These are phyloP conservation scores for Tipula unca DNA, from an alignment of 2,888 invertebrate species.

Conservation along the genomic window DNA sequence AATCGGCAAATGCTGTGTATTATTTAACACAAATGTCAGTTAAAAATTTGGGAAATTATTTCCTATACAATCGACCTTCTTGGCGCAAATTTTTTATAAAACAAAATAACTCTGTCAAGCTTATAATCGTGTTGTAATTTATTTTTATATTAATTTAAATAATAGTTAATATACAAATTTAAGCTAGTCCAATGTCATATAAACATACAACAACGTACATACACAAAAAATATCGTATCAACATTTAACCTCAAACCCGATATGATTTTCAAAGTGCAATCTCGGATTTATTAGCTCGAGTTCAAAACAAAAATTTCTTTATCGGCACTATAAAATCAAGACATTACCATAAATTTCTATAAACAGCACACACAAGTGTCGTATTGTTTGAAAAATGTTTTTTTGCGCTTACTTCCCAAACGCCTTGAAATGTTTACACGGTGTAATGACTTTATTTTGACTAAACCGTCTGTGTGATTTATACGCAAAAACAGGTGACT, in stretches of 20 bases:
- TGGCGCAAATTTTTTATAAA: background rate
- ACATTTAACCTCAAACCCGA: background rate
- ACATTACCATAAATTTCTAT: background rate
- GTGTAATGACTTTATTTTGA: constrained; percentile 3
- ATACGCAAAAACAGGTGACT: background rate
- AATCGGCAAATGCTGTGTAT: background rate
- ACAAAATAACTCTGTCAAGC: background rate
- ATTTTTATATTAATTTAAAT: background rate
- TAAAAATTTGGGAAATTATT: background rate
- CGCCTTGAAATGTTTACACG: background rate
- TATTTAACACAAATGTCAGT: background rate
- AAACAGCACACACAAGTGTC: background rate
- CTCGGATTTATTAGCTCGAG: background rate
- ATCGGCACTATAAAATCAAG: background rate
- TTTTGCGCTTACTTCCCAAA: background rate
- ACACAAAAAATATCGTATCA: background rate
- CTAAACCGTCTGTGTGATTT: background rate
- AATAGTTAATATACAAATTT: background rate
- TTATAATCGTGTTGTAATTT: background rate
- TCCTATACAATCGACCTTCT: background rate
- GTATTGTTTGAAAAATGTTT: background rate
- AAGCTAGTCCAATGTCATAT: background rate
- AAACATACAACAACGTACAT: background rate
- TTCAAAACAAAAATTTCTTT: background rate
- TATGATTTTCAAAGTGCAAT: background rate